Conservation (phyloP, 2,113 vertebrate genomes). For the Piaya cayana region DNA sequence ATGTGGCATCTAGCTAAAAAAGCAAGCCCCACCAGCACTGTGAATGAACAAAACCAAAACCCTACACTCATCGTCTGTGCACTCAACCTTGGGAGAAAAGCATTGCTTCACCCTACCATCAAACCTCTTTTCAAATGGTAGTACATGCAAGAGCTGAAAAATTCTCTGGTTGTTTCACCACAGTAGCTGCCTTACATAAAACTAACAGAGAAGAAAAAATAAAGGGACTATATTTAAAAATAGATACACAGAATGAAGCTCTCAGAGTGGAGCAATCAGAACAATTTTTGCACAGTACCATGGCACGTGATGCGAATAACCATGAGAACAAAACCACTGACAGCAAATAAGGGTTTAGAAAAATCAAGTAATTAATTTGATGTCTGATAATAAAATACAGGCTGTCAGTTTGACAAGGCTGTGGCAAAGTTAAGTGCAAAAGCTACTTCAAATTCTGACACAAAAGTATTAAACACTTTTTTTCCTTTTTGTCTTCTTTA, state of each 20-base stretch:
- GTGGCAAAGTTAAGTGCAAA: background rate
- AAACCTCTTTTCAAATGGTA: background rate
- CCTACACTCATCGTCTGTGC: accelerated
- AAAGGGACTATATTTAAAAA: background rate
- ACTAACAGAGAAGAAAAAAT: background rate
- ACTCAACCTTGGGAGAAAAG: background rate
- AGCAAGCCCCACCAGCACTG: background rate
- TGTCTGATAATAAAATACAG: slow-evolving; percentile 20
- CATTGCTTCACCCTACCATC: background rate
- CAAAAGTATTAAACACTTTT: background rate
- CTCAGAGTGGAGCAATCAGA: background rate
- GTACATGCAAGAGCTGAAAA: background rate
- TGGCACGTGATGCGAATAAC: background rate
- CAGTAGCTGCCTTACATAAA: background rate
- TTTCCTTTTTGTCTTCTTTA: background rate
- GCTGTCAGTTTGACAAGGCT: background rate
- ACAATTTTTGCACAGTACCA: background rate
- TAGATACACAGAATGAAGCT: background rate
- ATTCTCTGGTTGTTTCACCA: background rate
- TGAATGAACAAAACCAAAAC: background rate
- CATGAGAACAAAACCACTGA: background rate
- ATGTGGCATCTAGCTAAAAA: background rate
- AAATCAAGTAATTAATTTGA: slow-evolving; percentile 8
- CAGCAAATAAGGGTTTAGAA: background rate
- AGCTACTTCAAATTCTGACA: background rate